phyloP scores from a whole-genome alignment of 2,797 vertebrate species.

The Sphaeramia orbicularis region DNA sequence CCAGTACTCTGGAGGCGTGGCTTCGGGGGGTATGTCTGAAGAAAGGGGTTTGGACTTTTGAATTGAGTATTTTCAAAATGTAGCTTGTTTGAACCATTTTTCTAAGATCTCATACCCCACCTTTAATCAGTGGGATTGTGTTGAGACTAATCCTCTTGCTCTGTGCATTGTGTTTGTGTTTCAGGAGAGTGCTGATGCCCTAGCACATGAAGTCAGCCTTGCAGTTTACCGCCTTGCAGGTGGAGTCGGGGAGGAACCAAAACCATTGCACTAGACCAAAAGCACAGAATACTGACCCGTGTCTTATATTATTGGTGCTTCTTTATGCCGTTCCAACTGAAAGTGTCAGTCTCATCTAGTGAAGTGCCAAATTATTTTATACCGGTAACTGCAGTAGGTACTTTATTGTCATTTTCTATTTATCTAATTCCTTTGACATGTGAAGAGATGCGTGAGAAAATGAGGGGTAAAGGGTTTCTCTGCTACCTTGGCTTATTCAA shows the following conservation, averaged over 20 bases:
- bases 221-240: conserved; percentile 90
- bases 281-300: background rate
- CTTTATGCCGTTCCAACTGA: background rate
- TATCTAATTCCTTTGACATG: conserved; percentile 10
- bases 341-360: background rate
- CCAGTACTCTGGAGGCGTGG: no score
- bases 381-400: conserved; percentile 18
- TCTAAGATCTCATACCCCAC: no score
- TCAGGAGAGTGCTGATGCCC: conserved; percentile 90
- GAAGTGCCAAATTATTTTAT: conserved; percentile 30
- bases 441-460: conserved; percentile 9
- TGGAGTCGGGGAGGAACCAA: conserved; percentile 89
- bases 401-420: background rate
- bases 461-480: conserved; percentile 2
- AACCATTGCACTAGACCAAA: conserved; percentile 72
- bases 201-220: conserved; percentile 92
- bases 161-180: conserved; percentile 42
- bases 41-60: no score
- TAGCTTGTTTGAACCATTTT: no score
- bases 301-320: background rate
- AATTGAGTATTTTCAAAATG: no score
- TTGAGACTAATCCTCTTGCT: background rate
- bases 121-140: no score
- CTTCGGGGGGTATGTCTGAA: no score
- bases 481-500: background rate